Base-by-base conservation (phyloP, 2,888 invertebrate species). In the Dugesia japonica region DNA sequence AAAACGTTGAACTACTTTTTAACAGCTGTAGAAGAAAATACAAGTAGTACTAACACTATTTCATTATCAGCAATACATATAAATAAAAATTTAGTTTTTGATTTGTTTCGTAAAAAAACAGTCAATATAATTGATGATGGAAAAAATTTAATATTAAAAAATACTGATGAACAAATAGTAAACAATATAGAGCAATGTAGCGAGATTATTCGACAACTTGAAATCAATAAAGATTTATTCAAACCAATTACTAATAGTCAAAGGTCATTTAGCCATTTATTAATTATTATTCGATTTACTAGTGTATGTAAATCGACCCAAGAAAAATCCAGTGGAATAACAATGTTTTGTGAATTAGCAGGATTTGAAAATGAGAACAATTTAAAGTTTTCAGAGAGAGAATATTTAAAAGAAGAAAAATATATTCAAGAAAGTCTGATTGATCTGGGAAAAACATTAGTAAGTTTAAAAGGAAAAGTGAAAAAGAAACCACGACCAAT, bases 81-180 rank as follows among this genome's bases (percentile, higher is more conserved):
- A 27, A 38, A 74, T 74, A 23, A 42, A 7, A 74, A 74, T 20
- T 31, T 33, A 4, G 74, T 74, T 7, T 38, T n/a, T 20, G 74
- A 74, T 38, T n/a, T 74, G n/a, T 33, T 74, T 17, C 74, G 74
- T 33, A 9, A 28, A 38, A 23, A 23, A 1, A 26, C 31, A 26
- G 74, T 74, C 7, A 31, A 74, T 20, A 17, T 74, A 9, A 31
- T 33, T 15, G 75, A 75, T 73, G 75, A 75, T 38, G 75, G 75
- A 4, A 71, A 23, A 56, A 27, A 56, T 23, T 42, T 75, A 7
- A 75, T 75, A 23, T 56, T 75, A 15, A 38, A 56, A 4, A 42
- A 74, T 7, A 74, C 74, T 4, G 74, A 74, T 26, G 74, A 74
- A n/a, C 9, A 38, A 9, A 7, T 38, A 20, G 28, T 74, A 23